Conservation (phyloP, 2,888 invertebrate genomes). For the Xylocampa areola region DNA sequence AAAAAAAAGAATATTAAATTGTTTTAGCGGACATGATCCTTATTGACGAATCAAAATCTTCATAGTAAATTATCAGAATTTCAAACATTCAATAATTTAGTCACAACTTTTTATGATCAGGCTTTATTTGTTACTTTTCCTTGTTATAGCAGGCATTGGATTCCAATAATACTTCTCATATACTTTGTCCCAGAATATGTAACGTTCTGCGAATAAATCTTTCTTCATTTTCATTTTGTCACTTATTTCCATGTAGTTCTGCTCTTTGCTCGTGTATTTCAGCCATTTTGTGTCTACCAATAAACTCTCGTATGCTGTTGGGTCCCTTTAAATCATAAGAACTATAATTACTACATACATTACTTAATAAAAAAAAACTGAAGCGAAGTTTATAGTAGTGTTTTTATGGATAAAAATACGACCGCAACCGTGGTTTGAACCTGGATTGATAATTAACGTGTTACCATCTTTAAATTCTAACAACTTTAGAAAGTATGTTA, state of each 20-base stretch:
- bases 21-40: too few species aligned
- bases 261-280: constrained; percentile 71
- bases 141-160: constrained; percentile 60
- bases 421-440: too few species aligned
- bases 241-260: constrained; percentile 76
- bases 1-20: too few species aligned
- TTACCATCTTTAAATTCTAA: too few species aligned
- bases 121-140: constrained; percentile 15
- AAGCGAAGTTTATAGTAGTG: too few species aligned
- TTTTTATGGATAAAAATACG: too few species aligned
- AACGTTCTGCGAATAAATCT: constrained; percentile 71
- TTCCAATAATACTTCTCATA: constrained; percentile 80
- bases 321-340: constrained; percentile 80
- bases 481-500: too few species aligned
- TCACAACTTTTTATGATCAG: not conserved
- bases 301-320: constrained; percentile 78
- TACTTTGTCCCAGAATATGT: constrained; percentile 76
- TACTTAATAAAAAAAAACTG: constrained; percentile 11
- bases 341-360: too few species aligned
- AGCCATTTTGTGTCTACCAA: constrained; percentile 76
- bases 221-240: constrained; percentile 69
- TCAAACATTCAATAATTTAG: not conserved
- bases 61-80: too few species aligned
- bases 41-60: too few species aligned
- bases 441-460: too few species aligned